phyloP scores from a whole-genome alignment of 1,140 invertebrate genomes.

The Drosophila bocqueti region DNA sequence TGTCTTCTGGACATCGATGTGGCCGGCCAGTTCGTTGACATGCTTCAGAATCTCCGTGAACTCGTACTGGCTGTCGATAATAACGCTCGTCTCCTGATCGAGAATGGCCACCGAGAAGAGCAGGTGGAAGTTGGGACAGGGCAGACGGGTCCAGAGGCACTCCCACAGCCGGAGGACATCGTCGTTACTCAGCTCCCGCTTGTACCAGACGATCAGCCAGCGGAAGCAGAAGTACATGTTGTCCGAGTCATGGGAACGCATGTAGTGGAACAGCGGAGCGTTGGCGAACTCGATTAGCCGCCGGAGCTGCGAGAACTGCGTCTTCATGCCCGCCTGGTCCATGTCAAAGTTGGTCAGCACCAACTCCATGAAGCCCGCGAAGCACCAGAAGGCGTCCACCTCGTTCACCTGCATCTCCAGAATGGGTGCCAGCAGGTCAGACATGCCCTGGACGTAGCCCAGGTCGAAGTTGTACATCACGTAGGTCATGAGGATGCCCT shows the following conservation, averaged over 20 bases:
- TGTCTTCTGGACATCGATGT: conserved; percentile 92
- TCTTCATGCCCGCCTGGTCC: conserved; percentile 98
- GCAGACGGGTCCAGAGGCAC: conserved; percentile 95
- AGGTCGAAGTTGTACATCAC: conserved; percentile 99
- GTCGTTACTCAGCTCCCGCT: conserved; percentile 91
- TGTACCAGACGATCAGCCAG: conserved; percentile 94
- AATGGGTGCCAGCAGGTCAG: conserved; percentile 97
- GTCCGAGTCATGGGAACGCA: conserved; percentile 95
- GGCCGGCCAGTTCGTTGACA: conserved; percentile 95
- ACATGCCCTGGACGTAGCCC: conserved; percentile 98
- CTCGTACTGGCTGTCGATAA: conserved; percentile 96
- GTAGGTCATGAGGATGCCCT: conserved; percentile 99
- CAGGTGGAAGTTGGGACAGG: conserved; percentile 97
- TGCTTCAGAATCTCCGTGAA: conserved; percentile 99
- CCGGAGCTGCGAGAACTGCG: conserved; percentile 94
- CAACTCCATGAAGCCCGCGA: conserved; percentile 99
- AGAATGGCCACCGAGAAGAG: conserved; percentile 96
- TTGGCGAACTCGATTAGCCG: conserved; percentile 92
- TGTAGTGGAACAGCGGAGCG: conserved; percentile 93
- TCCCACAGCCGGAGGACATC: conserved; percentile 93
- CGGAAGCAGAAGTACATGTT: conserved; percentile 99
- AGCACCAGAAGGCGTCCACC: conserved; percentile 99
- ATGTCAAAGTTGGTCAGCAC: conserved; percentile 99
- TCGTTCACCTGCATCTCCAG: conserved; percentile 89
- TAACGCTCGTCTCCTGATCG: conserved; percentile 92